Percentiles rank a stretch among this genome's conserved stretches.
These are phyloP conservation scores for Holothuria scabra DNA, from an alignment of 53 echinoderm and acorn worm genomes.

Conservation along the genomic window DNA sequence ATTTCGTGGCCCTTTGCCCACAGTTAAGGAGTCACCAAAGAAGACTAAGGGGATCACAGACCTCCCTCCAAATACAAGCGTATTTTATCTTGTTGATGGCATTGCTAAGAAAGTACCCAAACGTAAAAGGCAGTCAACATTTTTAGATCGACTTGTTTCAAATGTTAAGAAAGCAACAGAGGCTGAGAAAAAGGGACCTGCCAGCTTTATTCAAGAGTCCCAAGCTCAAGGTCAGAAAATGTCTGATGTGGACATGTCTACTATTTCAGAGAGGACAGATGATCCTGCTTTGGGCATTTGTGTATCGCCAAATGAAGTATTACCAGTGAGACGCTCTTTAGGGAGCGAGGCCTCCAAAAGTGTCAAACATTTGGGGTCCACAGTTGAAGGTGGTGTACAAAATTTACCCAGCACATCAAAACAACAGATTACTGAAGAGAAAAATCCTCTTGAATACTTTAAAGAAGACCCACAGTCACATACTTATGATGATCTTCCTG, in stretches of 20 bases:
- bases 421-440: background rate
- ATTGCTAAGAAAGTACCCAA: background rate
- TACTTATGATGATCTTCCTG: conserved; percentile 22
- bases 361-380: conserved; percentile 3
- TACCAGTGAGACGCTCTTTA: conserved; percentile 57
- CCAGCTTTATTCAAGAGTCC: no score
- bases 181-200: background rate
- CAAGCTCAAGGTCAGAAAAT: no score
- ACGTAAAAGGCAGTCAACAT: conserved; percentile 17
- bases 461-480: background rate
- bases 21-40: background rate
- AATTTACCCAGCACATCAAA: no score
- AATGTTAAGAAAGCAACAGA: conserved; percentile 35
- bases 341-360: conserved; percentile 45
- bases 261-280: no score
- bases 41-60: background rate
- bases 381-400: no score
- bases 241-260: no score
- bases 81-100: background rate
- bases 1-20: background rate
- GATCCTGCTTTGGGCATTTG: background rate
- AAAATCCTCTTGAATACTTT: background rate
- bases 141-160: conserved; percentile 30
- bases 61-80: background rate
- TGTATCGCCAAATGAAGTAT: conserved; percentile 27